Evolutionary conservation across 2,797 vertebrate species (phyloP).

Genomic region (Bradypodion pumilum): DNA sequence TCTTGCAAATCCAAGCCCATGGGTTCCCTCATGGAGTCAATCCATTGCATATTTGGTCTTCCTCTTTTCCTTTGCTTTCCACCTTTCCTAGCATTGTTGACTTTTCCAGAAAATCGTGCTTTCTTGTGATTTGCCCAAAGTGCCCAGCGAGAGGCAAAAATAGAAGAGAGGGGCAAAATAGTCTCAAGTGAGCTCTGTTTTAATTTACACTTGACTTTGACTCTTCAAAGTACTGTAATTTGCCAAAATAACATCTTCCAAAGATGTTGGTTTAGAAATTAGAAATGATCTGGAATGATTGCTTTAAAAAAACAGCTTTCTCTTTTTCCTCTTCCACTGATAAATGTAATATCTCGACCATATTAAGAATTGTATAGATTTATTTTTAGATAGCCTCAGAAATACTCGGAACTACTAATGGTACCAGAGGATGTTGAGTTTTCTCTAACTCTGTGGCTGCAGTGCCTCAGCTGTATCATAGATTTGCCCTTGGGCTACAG

Average conservation of each 20-base stretch:
- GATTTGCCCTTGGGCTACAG: constrained; percentile 54
- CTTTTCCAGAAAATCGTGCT: too few relatives aligned
- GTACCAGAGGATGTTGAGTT: constrained; percentile 32
- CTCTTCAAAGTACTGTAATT: neutral
- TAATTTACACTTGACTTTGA: constrained; percentile 34
- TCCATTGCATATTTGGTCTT: too few relatives aligned
- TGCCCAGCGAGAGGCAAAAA: too few relatives aligned
- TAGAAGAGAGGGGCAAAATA: too few relatives aligned
- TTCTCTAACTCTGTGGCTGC: constrained; percentile 36
- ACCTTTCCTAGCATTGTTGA: too few relatives aligned
- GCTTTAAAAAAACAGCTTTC: neutral
- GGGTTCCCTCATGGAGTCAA: too few relatives aligned
- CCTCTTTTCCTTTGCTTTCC: too few relatives aligned
- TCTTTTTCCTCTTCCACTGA: neutral
- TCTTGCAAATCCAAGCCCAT: too few relatives aligned
- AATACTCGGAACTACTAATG: constrained; percentile 54
- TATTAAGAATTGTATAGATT: constrained; percentile 28
- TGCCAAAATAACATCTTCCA: constrained; percentile 4
- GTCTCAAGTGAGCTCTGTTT: constrained; percentile 32
- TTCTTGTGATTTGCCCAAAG: too few relatives aligned
- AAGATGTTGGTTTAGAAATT: constrained; percentile 23
- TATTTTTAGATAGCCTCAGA: constrained; percentile 58
- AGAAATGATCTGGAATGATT: constrained; percentile 13
- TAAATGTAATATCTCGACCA: constrained; percentile 46
- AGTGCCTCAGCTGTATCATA: constrained; percentile 52